Base-by-base conservation (phyloP, 2,888 invertebrate genomes). In the Acrobasis consociella region DNA sequence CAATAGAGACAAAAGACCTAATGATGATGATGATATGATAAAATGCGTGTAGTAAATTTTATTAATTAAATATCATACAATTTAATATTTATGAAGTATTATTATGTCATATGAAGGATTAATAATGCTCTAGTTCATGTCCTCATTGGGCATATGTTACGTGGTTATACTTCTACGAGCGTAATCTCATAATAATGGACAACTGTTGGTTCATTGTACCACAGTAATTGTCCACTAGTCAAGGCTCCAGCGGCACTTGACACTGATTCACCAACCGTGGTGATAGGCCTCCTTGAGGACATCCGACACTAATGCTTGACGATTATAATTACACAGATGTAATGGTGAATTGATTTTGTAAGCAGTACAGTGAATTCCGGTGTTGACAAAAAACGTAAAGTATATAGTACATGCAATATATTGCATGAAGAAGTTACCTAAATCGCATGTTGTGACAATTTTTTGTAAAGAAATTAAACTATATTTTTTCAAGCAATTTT, bases 261-360 rank as follows among this genome's bases (percentile, higher is more conserved):
- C 86, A 82, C 86, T 85, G 83, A 86, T 86, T 81, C 82, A 74
- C 68, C 65, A 68, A 73, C 69, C 79, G 80, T 82, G 80, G 72
- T 74, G 74, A 70, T 76, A 75, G 68, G 71, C 70, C 71, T 74
- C 82, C 85, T 87, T 87, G 86, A 83, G 81, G 83, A 86, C 86
- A 83, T 89, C 87, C 86, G 85, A 82, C 81, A 79, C 74, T 77
- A 77, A 78, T 78, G 72, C 71, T 68, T 71, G 75, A 75, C 70
- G 68, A 73, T 73, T 74, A 76, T 76, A 71, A 76, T 74, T 78
- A 73, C 73, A 72, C 72, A 69, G 58, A 64, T 63, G 66, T 69
- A 55, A 67, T 64, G 62, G 49, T 64, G 55, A 64, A 65, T 67
- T 62, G 64, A 67, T 67, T 63, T 53, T 49, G 55, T 9, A n/a